Conservation (phyloP, 2,113 vertebrate species). For the Macrotis lagotis region DNA sequence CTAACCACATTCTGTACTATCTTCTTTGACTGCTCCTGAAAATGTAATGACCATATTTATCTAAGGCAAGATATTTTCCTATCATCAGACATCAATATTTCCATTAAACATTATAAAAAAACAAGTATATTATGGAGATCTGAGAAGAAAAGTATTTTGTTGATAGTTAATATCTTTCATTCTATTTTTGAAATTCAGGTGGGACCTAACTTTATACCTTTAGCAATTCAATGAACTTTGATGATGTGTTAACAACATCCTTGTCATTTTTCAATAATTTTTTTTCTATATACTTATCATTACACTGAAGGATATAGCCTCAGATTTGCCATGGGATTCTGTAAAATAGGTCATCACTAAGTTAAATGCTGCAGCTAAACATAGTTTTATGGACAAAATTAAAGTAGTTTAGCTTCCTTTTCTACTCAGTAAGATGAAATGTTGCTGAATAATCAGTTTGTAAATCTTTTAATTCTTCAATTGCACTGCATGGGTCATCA, state of each 20-base stretch:
- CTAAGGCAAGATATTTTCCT: not conserved
- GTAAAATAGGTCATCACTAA: constrained; percentile 71
- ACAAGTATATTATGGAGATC: not conserved
- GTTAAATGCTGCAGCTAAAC: constrained; percentile 68
- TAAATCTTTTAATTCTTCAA: constrained; percentile 33
- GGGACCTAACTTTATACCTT: not conserved
- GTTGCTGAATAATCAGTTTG: not conserved
- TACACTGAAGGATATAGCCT: constrained; percentile 67
- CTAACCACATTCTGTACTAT: not conserved
- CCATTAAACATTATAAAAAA: not conserved
- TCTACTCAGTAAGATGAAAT: constrained; percentile 20
- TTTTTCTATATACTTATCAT: constrained; percentile 71
- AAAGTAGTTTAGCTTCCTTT: constrained; percentile 67
- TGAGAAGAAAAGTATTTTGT: constrained; percentile 38
- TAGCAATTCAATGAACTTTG: not conserved
- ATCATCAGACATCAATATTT: not conserved
- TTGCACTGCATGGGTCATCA: not conserved
- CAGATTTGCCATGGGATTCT: constrained; percentile 69
- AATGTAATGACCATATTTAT: not conserved
- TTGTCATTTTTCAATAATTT: constrained; percentile 49
- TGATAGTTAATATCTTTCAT: constrained; percentile 58
- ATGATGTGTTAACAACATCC: constrained; percentile 60
- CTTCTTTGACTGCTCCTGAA: not conserved
- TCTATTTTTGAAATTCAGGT: not conserved
- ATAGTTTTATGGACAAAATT: constrained; percentile 73